Evolutionary conservation across 2,113 vertebrate genomes (phyloP), one percentile per base, ranked within the genome.

Genomic region (Rhadina sibilatrix): DNA sequence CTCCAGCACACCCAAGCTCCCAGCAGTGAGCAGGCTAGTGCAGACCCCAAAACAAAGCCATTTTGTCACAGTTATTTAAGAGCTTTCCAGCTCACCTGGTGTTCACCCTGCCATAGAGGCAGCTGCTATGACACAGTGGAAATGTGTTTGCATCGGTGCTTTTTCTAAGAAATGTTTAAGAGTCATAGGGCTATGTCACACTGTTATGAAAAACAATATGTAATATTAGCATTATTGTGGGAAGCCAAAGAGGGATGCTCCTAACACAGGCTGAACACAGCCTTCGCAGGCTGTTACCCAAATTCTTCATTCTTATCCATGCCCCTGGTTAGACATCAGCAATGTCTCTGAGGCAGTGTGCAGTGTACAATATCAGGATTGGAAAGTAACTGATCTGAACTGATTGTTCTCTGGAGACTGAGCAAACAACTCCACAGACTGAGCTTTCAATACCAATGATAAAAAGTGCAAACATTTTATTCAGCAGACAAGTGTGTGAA

Each of bases 401-500:
- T 10, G 42, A 96, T 89, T 97, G 94, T 81, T 92, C 91, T 93
- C 89, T 42, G 33, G 80, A 91, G 93, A 85, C 76, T 93, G 23
- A 80, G 77, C 84, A 96, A 95, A 96, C 93, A 95, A 60, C 74
- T 95, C 77, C 31, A 31, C 0, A 3, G 83, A 68, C 85, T 46
- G 53, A 81, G 59, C 90, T 93, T 81, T 94, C 94, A 92, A 95
- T 96, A 59, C 52, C 37, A 8, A 57, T 56, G 96, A 97, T 97
- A 96, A 96, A 96, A 91, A 72, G 85, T 77, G 92, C 95, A 97
- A 96, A 97, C 92, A 97, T 74, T 94, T 94, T 96, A 92, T 94
- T 97, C 79, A 95, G 93, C 83, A 82, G 79, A 65, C 57, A 50
- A 71, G 38, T 80, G 66, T 37, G 53, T 94, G 89, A 96, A 96